Conservation (phyloP, 2,797 vertebrate genomes). For the Aselliscus stoliczkanus region DNA sequence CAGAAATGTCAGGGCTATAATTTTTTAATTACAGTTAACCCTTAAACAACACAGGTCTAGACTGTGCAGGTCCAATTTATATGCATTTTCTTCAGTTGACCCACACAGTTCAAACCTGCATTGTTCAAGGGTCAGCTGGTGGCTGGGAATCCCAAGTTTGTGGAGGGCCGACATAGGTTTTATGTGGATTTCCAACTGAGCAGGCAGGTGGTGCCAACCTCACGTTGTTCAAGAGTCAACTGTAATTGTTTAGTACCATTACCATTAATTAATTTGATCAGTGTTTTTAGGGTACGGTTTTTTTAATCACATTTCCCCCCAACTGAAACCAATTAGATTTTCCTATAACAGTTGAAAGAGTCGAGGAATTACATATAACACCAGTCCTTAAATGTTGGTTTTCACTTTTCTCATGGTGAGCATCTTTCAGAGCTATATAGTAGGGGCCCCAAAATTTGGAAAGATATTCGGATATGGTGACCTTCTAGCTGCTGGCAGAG, state of each 20-base stretch:
- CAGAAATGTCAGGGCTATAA: conserved; percentile 5
- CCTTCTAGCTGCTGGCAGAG: not conserved
- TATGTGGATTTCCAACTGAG: not conserved
- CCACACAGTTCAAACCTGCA: not conserved
- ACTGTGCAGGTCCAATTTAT: not conserved
- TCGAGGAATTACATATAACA: not conserved
- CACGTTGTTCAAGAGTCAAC: too few relatives aligned
- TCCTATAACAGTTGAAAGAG: not conserved
- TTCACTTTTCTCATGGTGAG: not conserved
- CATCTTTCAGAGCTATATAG: not conserved
- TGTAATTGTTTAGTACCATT: not conserved
- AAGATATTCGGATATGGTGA: not conserved
- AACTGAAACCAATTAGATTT: not conserved
- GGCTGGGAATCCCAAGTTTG: not conserved
- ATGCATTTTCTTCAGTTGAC: not conserved
- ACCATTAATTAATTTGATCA: not conserved
- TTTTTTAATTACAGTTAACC: not conserved
- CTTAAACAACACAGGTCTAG: too few relatives aligned
- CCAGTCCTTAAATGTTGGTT: not conserved
- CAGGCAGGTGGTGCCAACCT: not conserved
- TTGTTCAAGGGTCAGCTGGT: not conserved
- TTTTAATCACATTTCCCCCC: not conserved
- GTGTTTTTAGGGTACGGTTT: not conserved
- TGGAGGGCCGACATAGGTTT: not conserved
- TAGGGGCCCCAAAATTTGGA: not conserved